Evolutionary conservation across 53 echinoderm and acorn worm genomes (phyloP).

Genomic region (Astropecten irregularis): DNA sequence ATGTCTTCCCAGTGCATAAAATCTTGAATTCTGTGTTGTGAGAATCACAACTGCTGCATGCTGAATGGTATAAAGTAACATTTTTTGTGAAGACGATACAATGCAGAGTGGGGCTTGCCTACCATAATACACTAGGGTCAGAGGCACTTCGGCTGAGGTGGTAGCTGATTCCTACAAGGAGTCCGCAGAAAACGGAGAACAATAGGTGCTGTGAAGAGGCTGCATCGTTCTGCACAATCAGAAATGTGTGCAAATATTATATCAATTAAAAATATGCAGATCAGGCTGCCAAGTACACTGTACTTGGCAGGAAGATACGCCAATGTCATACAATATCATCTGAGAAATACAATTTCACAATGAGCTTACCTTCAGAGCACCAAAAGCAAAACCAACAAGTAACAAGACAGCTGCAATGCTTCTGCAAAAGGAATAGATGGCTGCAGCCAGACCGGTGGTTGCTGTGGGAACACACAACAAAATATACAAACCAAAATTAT

Average conservation of each 20-base stretch:
- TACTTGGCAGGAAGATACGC: too few species aligned
- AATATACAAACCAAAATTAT: too few species aligned
- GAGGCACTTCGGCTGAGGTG: constrained; percentile 99
- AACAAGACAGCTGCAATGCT: constrained; percentile 82
- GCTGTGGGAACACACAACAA: constrained; percentile 58
- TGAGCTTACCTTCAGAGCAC: constrained; percentile 82
- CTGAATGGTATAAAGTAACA: too few species aligned
- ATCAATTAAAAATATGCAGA: too few species aligned
- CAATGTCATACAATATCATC: too few species aligned
- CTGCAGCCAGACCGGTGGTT: constrained; percentile 95
- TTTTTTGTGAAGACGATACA: too few species aligned
- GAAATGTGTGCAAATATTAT: not conserved
- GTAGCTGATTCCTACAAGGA: constrained; percentile 91
- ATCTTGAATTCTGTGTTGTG: too few species aligned
- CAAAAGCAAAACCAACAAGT: constrained; percentile 96
- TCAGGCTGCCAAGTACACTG: too few species aligned
- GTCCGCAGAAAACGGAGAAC: constrained; percentile 95
- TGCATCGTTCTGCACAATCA: constrained; percentile 52
- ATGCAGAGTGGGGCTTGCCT: too few species aligned
- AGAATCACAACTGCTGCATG: too few species aligned
- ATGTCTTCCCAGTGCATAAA: too few species aligned
- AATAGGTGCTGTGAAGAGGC: constrained; percentile 74
- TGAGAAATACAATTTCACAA: too few species aligned
- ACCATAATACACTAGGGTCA: constrained; percentile 95
- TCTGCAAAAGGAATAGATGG: constrained; percentile 73